Evolutionary conservation across 2,113 vertebrate genomes (phyloP), one percentile per base, ranked within the genome.

Genomic region (Rhadina sibilatrix): DNA sequence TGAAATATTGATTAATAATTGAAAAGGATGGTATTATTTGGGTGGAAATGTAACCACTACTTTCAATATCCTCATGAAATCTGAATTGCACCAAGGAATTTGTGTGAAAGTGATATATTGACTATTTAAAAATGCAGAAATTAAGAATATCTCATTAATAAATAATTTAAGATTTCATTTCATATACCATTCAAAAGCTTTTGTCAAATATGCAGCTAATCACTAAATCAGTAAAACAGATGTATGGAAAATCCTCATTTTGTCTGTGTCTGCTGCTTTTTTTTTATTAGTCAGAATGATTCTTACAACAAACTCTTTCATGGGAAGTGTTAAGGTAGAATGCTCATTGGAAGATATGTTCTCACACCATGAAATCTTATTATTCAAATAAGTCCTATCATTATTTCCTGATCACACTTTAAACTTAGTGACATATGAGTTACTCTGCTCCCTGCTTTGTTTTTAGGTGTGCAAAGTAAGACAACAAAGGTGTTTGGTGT

Each of bases 391-490:
- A 95, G 15, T 64, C 28, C 11, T 7, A 61, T 94, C 35, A 38
- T 88, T 94, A 83, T 95, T 96, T 97, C 53, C 92, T 88, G 78
- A 87, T 77, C 31, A 71, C 44, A 65, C 76, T 96, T 54, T 94
- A 91, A 97, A 60, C 69, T 95, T 50, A 91, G 44, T 66, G 63
- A 59, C 53, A 74, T 42, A 81, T 75, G 96, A 96, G 69, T 85
- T 96, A 86, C 20, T 46, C 30, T 63, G 24, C 17, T 85, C 20
- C 6, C 31, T 69, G 12, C 6, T 50, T 57, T 72, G 24, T 31
- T 47, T 53, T 40, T 44, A 44, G 16, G 6, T 61, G 6, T 57
- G 10, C 12, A 59, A 70, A 71, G 20, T 54, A 75, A 79, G 31
- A 37, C 54, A 68, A 66, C 7, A 47, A 24, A n/a, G 10, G 2